These are phyloP conservation scores for Tipula vernalis DNA, from an alignment of 2,888 invertebrate species.

Conservation along the genomic window DNA sequence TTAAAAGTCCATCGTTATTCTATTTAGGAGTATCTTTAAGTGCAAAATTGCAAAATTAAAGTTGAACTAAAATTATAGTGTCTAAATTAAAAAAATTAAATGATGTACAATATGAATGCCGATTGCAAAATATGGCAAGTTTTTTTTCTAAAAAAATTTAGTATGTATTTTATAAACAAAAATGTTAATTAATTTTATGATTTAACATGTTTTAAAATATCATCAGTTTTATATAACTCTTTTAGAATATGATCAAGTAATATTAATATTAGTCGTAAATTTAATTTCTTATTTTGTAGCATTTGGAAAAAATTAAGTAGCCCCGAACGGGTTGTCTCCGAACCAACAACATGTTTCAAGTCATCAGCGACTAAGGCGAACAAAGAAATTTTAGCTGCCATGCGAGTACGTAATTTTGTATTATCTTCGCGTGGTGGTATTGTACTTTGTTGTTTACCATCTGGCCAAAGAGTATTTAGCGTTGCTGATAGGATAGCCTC, in stretches of 20 bases:
- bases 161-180: background rate
- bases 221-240: conserved; percentile 35
- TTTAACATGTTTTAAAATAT: conserved; percentile 20
- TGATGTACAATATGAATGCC: background rate
- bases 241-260: conserved; percentile 44
- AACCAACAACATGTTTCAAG: conserved; percentile 44
- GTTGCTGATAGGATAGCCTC: conserved; percentile 38
- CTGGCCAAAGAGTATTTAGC: conserved; percentile 45
- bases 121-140: background rate
- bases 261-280: conserved; percentile 44
- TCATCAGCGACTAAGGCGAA: conserved; percentile 59
- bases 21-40: background rate
- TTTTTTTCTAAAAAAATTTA: background rate
- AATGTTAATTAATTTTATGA: background rate
- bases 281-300: conserved; percentile 44
- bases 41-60: background rate
- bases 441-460: conserved; percentile 30
- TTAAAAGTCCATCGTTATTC: background rate
- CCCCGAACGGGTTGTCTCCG: conserved; percentile 44
- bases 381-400: conserved; percentile 64
- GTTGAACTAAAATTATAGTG: background rate
- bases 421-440: conserved; percentile 18
- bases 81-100: background rate
- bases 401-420: conserved; percentile 49
- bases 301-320: conserved; percentile 43